phyloP scores from a whole-genome alignment of 1,140 invertebrate genomes.

The Aphis gossypii region DNA sequence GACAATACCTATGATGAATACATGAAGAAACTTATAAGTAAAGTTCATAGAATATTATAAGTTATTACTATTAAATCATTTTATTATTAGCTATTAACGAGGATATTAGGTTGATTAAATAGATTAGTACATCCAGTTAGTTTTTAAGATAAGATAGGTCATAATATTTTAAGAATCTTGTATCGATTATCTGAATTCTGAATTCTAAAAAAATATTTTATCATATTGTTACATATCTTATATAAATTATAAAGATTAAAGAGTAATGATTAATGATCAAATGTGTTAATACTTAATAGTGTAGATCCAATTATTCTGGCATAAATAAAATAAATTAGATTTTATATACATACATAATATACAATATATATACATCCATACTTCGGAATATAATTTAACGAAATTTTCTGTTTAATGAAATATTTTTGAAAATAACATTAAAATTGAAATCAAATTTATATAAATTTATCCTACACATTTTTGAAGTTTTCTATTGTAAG shows the following conservation, averaged over 20 bases:
- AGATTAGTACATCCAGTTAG: no score
- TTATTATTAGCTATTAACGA: no score
- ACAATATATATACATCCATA: no score
- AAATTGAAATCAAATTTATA: background rate
- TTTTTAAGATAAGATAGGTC: no score
- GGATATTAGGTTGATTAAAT: no score
- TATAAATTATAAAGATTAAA: no score
- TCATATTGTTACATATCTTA: background rate
- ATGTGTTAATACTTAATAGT: background rate
- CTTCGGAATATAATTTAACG: no score
- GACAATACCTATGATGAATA: no score
- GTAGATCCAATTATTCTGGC: background rate
- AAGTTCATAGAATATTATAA: no score
- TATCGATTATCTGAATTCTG: background rate
- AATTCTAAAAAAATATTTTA: background rate
- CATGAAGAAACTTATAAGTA: no score
- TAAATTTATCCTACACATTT: background rate
- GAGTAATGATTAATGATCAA: background rate
- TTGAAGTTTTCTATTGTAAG: background rate
- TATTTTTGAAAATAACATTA: background rate
- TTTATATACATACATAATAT: background rate
- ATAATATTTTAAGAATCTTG: background rate
- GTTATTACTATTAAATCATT: no score
- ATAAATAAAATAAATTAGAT: background rate
- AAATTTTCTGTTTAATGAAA: background rate